These are phyloP conservation scores for Geotrupes spiniger DNA, from an alignment of 2,888 invertebrate species.

Conservation along the genomic window DNA sequence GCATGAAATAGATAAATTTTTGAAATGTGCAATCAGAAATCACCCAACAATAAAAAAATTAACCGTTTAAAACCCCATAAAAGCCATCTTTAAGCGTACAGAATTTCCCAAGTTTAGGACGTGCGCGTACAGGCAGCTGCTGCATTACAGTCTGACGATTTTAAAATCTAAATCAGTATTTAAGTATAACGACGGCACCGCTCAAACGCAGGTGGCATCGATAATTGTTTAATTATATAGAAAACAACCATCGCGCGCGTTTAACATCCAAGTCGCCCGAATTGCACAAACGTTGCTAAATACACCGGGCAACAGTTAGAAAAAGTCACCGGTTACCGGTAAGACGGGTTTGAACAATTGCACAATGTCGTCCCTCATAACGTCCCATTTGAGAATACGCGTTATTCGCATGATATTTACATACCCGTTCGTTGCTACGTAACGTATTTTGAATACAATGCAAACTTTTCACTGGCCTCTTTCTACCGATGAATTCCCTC, in stretches of 20 bases:
- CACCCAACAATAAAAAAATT: too few species aligned
- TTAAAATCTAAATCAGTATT: conserved; percentile 26
- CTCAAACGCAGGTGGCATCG: conserved; percentile 24
- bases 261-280: conserved; percentile 11
- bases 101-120: too few species aligned
- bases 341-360: conserved; percentile 31
- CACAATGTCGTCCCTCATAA: conserved; percentile 26
- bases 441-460: conserved; percentile 32
- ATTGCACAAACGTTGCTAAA: conserved; percentile 21
- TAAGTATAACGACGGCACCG: conserved; percentile 29
- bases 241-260: conserved; percentile 8
- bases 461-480: conserved; percentile 28
- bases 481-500: neutral
- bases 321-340: conserved; percentile 29
- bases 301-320: conserved; percentile 6
- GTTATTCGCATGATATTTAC: conserved; percentile 30
- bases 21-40: too few species aligned
- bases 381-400: conserved; percentile 30
- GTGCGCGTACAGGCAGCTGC: neutral
- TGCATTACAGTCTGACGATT: conserved; percentile 7
- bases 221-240: conserved; percentile 17
- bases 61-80: too few species aligned
- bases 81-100: too few species aligned
- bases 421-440: conserved; percentile 29
- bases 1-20: too few species aligned